A percentile compares a stretch with the other conserved stretches of the same genome.
These are phyloP conservation scores for Trachurus trachurus DNA, from an alignment of 2,797 vertebrate genomes.

Conservation along the genomic window DNA sequence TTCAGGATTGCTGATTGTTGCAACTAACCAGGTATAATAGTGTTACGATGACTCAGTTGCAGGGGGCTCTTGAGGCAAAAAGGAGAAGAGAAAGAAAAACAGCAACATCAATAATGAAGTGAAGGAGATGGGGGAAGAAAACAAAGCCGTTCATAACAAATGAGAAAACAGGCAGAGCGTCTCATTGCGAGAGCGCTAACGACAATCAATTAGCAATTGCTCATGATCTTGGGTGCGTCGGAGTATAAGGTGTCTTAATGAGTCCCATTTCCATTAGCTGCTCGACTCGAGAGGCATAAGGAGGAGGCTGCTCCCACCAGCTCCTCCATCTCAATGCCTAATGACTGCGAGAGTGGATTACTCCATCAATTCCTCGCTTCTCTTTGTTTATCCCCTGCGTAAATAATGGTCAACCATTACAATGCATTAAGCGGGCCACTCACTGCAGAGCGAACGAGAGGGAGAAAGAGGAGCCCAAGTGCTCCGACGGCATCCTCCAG, in stretches of 20 bases:
- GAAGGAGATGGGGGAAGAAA: conserved; percentile 78
- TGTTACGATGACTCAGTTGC: conserved; percentile 35
- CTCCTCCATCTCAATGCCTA: conserved; percentile 81
- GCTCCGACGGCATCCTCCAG: conserved; percentile 63
- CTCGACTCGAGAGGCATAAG: conserved; percentile 82
- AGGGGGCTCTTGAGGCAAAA: conserved; percentile 51
- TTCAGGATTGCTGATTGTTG: conserved; percentile 25
- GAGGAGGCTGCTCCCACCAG: conserved; percentile 76
- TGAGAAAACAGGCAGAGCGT: conserved; percentile 80
- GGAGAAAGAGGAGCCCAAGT: conserved; percentile 64
- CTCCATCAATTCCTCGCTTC: conserved; percentile 83
- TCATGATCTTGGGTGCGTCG: conserved; percentile 79
- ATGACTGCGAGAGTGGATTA: conserved; percentile 86
- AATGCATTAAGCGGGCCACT: conserved; percentile 82
- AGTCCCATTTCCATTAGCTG: conserved; percentile 84
- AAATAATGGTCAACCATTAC: conserved; percentile 87
- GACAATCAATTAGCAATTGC: conserved; percentile 85
- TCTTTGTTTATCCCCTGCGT: conserved; percentile 85
- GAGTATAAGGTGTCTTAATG: conserved; percentile 85
- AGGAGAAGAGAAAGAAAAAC: conserved; percentile 58
- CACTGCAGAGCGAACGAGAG: conserved; percentile 59
- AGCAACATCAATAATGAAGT: conserved; percentile 80
- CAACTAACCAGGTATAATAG: conserved; percentile 53
- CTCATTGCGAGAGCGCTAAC: conserved; percentile 81
- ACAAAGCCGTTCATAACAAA: conserved; percentile 82